Base-by-base conservation (phyloP, 2,797 vertebrate genomes). In the Hypotaenidia philippensis region DNA sequence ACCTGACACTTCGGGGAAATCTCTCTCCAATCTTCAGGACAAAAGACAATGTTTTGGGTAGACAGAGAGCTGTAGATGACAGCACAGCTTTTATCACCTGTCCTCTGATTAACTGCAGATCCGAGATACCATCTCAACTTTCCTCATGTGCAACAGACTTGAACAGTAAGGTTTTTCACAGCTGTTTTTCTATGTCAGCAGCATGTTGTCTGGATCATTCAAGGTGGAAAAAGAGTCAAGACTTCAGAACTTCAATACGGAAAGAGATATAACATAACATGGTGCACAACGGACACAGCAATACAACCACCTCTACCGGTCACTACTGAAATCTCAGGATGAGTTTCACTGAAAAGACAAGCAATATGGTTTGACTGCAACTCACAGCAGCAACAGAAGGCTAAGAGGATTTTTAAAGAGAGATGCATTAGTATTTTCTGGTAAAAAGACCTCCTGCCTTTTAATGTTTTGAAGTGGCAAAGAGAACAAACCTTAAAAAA, bases 121-220 rank as follows among this genome's bases (percentile, higher is more conserved):
- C 29, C 9, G 7, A 75, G 63, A 69, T 17, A 78, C 7, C 41
- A 71, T 13, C 41, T 91, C 31, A 87, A 13, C 31, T 59, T 69
- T n/a, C 31, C 3, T 31, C 44, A 31, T 0, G 0, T 15, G 0
- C 4, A 45, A 59, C 11, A 81, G 26, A 65, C 9, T 8, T 2
- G 1, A 81, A 70, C 36, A 56, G 18, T 25, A 80, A n/a, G 2
- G 22, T 68, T 60, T 90, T 63, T 34, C 44, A 77, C 22, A 34
- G 55, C 45, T 64, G 11, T 9, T 75, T 23, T 34, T 66, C 17
- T 11, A 38, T 1, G 5, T 29, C 56, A 83, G 44, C 36, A 74
- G 55, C 45, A 65, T 5, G 31, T 34, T 38, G 29, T 27, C 68
- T 52, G 47, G 23, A 69, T 49, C 53, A 74, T 5, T 64, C 16